Conservation (phyloP, 2,888 invertebrate genomes). For the Eurytoma adleriae region DNA sequence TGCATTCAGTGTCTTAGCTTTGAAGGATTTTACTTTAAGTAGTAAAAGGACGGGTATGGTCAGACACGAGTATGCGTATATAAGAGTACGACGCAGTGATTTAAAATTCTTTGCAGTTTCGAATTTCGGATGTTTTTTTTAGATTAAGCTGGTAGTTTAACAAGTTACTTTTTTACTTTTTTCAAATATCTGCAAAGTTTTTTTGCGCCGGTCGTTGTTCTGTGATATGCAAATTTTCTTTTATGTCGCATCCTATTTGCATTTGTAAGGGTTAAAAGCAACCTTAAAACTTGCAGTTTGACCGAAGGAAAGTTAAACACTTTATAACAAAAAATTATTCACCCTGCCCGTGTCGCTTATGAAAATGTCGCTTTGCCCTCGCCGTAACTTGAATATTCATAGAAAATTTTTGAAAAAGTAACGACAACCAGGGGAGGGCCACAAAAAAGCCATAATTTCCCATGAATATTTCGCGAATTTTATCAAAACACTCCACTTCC, state of each 20-base stretch:
- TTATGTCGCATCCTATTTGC: slow-evolving; percentile 42
- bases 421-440: no score
- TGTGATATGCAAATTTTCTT: slow-evolving; percentile 45
- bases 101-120: neutral
- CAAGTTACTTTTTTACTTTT: neutral
- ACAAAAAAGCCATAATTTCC: no score
- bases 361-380: neutral
- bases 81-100: neutral
- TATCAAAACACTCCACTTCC: no score
- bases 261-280: slow-evolving; percentile 42
- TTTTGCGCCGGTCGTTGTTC: slow-evolving; percentile 29
- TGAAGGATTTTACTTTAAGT: neutral
- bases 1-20: no score
- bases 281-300: slow-evolving; percentile 38
- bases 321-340: slow-evolving; percentile 17
- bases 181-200: slow-evolving; percentile 26
- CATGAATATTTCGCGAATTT: no score
- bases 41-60: neutral
- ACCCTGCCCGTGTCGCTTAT: neutral
- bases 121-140: neutral
- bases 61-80: neutral
- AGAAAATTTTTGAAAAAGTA: neutral
- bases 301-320: slow-evolving; percentile 17
- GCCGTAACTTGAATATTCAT: neutral
- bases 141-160: neutral